Evolutionary conservation across 2,113 vertebrate species (phyloP).

Genomic region (Upupa epops): DNA sequence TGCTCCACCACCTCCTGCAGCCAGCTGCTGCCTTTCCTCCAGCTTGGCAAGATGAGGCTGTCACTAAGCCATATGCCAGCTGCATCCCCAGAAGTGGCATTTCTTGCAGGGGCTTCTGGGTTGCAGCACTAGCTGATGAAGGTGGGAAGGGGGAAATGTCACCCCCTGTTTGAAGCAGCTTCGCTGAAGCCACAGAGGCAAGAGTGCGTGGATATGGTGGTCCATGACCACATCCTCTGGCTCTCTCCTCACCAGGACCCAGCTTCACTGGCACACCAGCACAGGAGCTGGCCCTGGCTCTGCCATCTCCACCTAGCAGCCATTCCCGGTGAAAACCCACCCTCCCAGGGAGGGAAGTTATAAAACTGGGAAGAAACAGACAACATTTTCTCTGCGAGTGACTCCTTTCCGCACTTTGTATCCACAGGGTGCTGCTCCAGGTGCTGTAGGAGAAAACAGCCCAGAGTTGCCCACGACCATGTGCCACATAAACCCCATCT

Average conservation of each 20-base stretch:
- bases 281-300: neutral
- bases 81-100: neutral
- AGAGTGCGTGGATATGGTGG: rapidly evolving
- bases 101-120: neutral
- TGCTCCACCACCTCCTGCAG: neutral
- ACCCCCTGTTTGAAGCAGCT: neutral
- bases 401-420: neutral
- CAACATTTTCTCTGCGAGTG: neutral
- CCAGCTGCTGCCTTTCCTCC: neutral
- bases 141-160: neutral
- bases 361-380: neutral
- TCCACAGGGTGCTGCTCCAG: neutral
- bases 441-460: neutral
- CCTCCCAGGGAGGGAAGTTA: neutral
- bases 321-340: neutral
- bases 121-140: neutral
- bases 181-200: neutral
- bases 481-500: rapidly evolving
- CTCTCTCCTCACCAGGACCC: neutral
- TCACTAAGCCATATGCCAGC: neutral
- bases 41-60: rapidly evolving
- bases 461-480: neutral
- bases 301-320: neutral
- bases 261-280: rapidly evolving
- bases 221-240: neutral